Conservation (phyloP, 2,888 invertebrate genomes). For the Cynaeus angustus region DNA sequence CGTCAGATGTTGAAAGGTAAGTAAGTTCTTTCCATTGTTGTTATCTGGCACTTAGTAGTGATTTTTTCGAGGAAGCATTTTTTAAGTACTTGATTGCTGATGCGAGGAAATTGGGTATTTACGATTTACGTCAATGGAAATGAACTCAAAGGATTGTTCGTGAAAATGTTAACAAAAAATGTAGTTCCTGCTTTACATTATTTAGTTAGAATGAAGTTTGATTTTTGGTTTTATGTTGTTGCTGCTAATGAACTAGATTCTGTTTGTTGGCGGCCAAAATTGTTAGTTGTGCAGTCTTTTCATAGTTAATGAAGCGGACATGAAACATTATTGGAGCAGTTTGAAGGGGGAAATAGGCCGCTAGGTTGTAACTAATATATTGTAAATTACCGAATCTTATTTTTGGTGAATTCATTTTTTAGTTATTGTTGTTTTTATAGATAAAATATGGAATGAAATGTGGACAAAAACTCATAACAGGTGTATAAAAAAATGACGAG, state of each 20-base stretch:
- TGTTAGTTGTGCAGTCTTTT: conserved; percentile 18
- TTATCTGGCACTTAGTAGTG: conserved; percentile 13
- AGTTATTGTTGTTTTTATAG: too few species aligned
- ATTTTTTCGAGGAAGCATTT: conserved; percentile 22
- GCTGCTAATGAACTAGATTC: conserved; percentile 12
- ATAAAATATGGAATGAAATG: too few species aligned
- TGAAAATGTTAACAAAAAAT: neutral
- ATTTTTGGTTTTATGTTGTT: conserved; percentile 17
- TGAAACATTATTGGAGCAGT: neutral
- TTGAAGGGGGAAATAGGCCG: neutral
- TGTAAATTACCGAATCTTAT: too few species aligned
- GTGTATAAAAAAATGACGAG: too few species aligned
- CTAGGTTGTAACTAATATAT: too few species aligned
- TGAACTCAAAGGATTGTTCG: neutral
- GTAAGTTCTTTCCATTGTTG: conserved; percentile 35
- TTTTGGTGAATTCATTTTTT: too few species aligned
- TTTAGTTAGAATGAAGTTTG: conserved; percentile 10
- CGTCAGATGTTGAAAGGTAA: conserved; percentile 41
- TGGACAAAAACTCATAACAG: too few species aligned
- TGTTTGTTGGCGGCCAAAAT: conserved; percentile 16
- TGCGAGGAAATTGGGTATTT: neutral
- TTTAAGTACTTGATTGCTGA: conserved; percentile 3
- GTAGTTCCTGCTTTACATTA: neutral
- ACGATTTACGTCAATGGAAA: too few species aligned
- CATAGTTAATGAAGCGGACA: conserved; percentile 8